Evolutionary conservation across 1,140 invertebrate genomes (phyloP).

Genomic region (Tyrophagus putrescentiae): DNA sequence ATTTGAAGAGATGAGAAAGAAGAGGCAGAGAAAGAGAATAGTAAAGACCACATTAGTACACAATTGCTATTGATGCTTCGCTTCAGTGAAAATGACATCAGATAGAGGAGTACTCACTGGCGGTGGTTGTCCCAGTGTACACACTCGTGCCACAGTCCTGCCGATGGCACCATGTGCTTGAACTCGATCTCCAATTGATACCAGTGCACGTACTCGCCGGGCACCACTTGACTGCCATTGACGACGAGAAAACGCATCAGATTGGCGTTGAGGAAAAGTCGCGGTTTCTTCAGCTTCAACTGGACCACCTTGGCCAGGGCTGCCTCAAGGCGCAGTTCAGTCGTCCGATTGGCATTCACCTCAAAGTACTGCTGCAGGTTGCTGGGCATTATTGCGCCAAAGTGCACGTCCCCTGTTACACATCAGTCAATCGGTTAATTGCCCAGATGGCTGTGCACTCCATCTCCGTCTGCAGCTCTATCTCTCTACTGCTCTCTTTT

Average conservation of each 20-base stretch:
- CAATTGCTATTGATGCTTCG: neutral
- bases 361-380: constrained; percentile 6
- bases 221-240: neutral
- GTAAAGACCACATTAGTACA: neutral
- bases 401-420: neutral
- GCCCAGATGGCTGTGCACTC: no score
- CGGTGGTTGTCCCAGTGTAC: neutral
- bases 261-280: neutral
- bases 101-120: constrained; percentile 3
- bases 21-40: neutral
- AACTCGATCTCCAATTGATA: constrained; percentile 2
- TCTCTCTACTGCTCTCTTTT: no score
- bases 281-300: neutral
- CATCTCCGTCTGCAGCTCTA: no score
- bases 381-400: neutral
- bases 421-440: no score
- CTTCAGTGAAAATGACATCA: no score
- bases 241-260: neutral
- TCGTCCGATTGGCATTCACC: neutral
- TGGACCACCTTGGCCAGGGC: no score
- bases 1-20: neutral
- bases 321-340: neutral
- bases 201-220: neutral
- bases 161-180: neutral
- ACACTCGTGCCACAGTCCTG: neutral